Conservation (phyloP, 1,140 invertebrate species). For the Bradynema listronoti region DNA sequence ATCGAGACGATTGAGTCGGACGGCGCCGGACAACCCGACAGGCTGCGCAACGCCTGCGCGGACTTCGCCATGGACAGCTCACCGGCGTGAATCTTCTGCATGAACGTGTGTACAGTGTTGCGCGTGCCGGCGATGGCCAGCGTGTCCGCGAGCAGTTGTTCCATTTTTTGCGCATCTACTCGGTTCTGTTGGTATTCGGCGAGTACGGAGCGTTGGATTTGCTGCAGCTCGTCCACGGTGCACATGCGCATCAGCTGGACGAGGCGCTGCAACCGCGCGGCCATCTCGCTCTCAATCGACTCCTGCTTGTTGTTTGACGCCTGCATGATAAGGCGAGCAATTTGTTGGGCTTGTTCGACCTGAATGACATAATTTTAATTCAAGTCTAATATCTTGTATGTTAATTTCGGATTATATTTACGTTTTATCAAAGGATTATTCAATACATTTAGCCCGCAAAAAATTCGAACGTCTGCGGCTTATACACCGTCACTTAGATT, state of each 20-base stretch:
- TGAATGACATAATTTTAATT: not conserved
- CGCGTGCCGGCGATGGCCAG: slow-evolving; percentile 44
- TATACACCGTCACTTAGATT: no score
- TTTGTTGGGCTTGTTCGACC: slow-evolving; percentile 17
- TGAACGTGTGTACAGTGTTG: slow-evolving; percentile 33
- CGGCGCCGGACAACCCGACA: slow-evolving; percentile 34
- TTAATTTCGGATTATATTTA: not conserved
- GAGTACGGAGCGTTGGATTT: slow-evolving; percentile 25
- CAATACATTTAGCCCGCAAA: no score
- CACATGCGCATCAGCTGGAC: slow-evolving; percentile 42
- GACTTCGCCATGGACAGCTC: slow-evolving; percentile 36
- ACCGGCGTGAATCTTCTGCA: slow-evolving; percentile 35
- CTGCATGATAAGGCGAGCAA: slow-evolving; percentile 4
- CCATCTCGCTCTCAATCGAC: slow-evolving; percentile 17
- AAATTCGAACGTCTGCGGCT: no score
- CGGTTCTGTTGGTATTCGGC: slow-evolving; percentile 1
- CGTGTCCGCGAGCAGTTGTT: slow-evolving; percentile 39
- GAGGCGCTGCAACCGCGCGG: slow-evolving; percentile 20
- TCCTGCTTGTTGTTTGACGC: slow-evolving; percentile 17
- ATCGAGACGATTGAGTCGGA: slow-evolving; percentile 39
- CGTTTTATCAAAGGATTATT: no score
- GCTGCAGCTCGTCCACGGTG: slow-evolving; percentile 38
- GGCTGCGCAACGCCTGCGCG: slow-evolving; percentile 26
- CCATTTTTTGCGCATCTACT: slow-evolving; percentile 16
- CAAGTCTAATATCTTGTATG: not conserved